These are phyloP conservation scores for Canis aureus DNA, from an alignment of 2,113 vertebrate species.

Conservation along the genomic window DNA sequence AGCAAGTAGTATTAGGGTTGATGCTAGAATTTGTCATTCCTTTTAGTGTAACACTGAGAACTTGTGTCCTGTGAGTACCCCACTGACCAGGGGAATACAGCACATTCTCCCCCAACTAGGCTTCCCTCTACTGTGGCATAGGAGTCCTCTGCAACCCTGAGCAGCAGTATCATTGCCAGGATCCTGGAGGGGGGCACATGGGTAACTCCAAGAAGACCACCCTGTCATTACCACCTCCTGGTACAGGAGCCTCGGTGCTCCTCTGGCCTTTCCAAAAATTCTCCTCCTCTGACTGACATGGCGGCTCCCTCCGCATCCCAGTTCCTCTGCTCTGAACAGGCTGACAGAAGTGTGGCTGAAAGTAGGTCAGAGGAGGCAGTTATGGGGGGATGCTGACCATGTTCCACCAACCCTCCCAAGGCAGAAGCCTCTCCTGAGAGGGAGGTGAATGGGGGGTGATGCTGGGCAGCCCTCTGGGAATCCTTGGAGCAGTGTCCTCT, in stretches of 20 bases:
- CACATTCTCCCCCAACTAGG: background rate
- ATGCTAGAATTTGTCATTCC: background rate
- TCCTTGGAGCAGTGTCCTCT: background rate
- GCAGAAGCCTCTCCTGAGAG: constrained; percentile 9
- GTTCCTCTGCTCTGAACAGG: background rate
- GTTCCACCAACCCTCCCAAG: background rate
- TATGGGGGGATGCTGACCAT: background rate
- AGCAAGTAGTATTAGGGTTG: background rate
- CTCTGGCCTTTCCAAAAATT: background rate
- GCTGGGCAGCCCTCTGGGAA: background rate
- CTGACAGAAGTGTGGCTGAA: background rate
- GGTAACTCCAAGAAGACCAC: background rate
- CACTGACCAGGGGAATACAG: background rate
- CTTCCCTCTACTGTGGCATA: background rate
- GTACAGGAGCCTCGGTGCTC: background rate
- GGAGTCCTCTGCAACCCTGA: constrained; percentile 13
- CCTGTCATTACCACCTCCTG: background rate
- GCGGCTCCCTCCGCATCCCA: background rate
- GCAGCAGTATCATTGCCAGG: background rate
- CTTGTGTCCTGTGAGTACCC: background rate
- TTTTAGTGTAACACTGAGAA: background rate
- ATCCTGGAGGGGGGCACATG: background rate
- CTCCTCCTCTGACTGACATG: background rate
- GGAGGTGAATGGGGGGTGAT: background rate
- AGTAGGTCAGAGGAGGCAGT: background rate